phyloP scores from a whole-genome alignment of 2,888 invertebrate genomes.

The Anticlea derivata region DNA sequence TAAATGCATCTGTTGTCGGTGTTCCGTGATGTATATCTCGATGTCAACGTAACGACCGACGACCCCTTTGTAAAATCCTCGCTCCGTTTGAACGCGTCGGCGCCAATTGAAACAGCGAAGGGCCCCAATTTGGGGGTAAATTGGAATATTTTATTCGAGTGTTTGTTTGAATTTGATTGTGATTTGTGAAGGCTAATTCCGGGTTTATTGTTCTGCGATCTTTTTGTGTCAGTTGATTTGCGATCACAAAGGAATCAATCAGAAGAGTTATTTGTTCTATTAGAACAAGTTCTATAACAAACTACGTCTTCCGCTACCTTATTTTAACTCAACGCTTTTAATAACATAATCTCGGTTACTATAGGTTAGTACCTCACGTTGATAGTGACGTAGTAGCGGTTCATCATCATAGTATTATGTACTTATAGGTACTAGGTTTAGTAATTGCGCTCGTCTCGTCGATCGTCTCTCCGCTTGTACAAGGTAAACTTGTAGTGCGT shows the following conservation, averaged over 20 bases:
- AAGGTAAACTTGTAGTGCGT: no score
- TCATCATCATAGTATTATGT: no score
- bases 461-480: no score
- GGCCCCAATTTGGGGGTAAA: slow-evolving; percentile 30
- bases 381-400: no score
- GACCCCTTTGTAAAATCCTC: slow-evolving; percentile 22
- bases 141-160: slow-evolving; percentile 34
- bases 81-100: slow-evolving; percentile 26
- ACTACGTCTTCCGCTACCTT: no score
- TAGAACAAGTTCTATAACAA: no score
- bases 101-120: slow-evolving; percentile 20
- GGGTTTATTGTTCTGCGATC: slow-evolving; percentile 32
- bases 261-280: background rate
- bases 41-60: slow-evolving; percentile 13
- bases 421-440: no score
- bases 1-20: slow-evolving; percentile 30
- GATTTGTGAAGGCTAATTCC: slow-evolving; percentile 33
- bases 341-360: no score
- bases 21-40: slow-evolving; percentile 16
- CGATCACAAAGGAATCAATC: background rate
- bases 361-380: no score
- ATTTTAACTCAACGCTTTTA: no score
- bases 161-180: slow-evolving; percentile 34
- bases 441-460: no score
- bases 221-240: slow-evolving; percentile 18